Conservation (phyloP, 2,113 vertebrate genomes). For the Platichthys stellatus region DNA sequence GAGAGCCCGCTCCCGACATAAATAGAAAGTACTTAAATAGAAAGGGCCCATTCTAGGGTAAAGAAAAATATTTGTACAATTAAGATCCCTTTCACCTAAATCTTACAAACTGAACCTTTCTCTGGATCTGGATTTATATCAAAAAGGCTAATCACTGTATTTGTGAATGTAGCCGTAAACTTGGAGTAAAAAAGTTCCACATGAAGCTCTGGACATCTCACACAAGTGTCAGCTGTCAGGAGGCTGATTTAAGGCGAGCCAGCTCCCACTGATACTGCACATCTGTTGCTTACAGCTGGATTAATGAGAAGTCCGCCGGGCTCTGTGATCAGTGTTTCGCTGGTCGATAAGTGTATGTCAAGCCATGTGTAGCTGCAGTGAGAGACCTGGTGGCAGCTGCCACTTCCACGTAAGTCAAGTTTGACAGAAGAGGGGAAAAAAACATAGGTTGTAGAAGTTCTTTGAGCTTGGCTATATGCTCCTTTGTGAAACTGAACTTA, state of each 20-base stretch:
- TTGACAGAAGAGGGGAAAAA: slow-evolving; percentile 10
- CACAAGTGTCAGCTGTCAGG: slow-evolving; percentile 45
- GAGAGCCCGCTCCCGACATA: too few relatives aligned
- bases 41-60: too few relatives aligned
- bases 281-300: slow-evolving; percentile 28
- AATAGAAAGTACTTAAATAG: too few relatives aligned
- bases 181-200: background rate
- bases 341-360: slow-evolving; percentile 36
- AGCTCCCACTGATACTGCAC: slow-evolving; percentile 15
- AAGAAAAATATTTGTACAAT: too few relatives aligned
- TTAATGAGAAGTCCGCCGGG: slow-evolving; percentile 41
- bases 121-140: too few relatives aligned
- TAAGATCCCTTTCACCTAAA: too few relatives aligned
- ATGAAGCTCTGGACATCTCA: background rate
- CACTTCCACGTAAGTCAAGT: slow-evolving; percentile 25
- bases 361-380: background rate
- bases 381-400: slow-evolving; percentile 39
- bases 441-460: background rate
- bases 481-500: background rate
- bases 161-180: background rate
- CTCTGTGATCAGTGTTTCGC: slow-evolving; percentile 26
- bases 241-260: slow-evolving; percentile 23
- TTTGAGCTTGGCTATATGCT: background rate
- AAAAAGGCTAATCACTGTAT: too few relatives aligned
- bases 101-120: too few relatives aligned